These are phyloP conservation scores for Trissonchulus latispiculum DNA, from an alignment of 2,888 invertebrate species.

Conservation along the genomic window DNA sequence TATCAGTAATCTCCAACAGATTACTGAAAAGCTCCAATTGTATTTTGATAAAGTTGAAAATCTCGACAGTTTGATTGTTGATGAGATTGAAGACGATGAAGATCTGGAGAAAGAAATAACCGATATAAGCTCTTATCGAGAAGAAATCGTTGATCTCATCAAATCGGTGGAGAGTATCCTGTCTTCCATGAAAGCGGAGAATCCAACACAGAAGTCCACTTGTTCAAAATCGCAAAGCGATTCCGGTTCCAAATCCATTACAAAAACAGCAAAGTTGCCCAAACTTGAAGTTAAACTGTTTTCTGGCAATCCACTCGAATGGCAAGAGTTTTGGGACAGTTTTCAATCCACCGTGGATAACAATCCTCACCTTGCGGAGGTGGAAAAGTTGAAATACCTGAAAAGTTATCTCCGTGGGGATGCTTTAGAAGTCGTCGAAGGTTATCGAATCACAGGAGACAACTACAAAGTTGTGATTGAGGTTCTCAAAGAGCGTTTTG, in stretches of 20 bases:
- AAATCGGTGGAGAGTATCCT: not conserved
- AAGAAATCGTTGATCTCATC: not conserved
- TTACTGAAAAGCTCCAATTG: not conserved
- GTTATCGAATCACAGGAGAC: not conserved
- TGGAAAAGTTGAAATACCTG: not conserved
- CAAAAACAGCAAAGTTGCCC: not conserved
- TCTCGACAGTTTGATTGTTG: not conserved
- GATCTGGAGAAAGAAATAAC: not conserved
- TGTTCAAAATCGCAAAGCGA: not conserved
- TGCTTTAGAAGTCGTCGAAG: constrained; percentile 4
- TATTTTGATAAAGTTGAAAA: constrained; percentile 15
- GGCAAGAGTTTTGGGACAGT: constrained; percentile 19
- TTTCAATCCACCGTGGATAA: constrained; percentile 3
- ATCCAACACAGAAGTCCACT: not conserved
- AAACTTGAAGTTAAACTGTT: constrained; percentile 8
- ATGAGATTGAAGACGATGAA: constrained; percentile 7
- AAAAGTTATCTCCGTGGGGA: not conserved
- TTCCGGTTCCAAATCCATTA: not conserved
- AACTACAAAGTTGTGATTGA: not conserved
- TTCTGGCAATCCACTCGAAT: constrained; percentile 7
- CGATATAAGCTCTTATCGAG: not conserved
- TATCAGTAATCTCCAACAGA: not conserved
- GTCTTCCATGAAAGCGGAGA: not conserved
- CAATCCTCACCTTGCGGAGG: not conserved
- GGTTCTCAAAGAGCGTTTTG: not conserved